Conservation (phyloP, 2,888 invertebrate species). For the Drosophila nigritarsus region DNA sequence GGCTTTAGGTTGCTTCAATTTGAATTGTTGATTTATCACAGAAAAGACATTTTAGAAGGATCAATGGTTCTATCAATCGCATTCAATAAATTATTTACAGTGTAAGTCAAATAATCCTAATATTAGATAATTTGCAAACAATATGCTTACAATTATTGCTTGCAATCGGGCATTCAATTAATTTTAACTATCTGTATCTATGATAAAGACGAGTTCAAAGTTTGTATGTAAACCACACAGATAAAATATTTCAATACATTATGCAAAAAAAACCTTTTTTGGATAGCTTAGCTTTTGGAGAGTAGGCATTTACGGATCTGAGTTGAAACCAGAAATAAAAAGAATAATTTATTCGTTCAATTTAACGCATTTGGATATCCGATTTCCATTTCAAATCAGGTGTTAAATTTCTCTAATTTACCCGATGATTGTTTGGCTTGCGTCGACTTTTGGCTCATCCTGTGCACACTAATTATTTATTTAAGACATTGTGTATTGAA, state of each 20-base stretch:
- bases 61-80: constrained; percentile 18
- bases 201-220: background rate
- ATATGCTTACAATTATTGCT: background rate
- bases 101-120: background rate
- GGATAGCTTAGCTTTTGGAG: background rate
- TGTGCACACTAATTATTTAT: constrained; percentile 64
- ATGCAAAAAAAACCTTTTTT: background rate
- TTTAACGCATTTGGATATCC: background rate
- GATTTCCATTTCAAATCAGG: background rate
- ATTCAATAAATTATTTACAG: background rate
- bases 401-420: background rate
- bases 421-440: background rate
- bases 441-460: background rate
- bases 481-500: constrained; percentile 37
- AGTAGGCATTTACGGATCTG: background rate
- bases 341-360: background rate
- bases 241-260: background rate
- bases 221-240: background rate
- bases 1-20: background rate
- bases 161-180: background rate
- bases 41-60: constrained; percentile 24
- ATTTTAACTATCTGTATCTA: background rate
- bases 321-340: background rate
- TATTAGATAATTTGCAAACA: too few species aligned
- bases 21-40: constrained; percentile 39